These are phyloP conservation scores for Oedothorax gibbosus DNA, from an alignment of 1,140 invertebrate species.

Conservation along the genomic window DNA sequence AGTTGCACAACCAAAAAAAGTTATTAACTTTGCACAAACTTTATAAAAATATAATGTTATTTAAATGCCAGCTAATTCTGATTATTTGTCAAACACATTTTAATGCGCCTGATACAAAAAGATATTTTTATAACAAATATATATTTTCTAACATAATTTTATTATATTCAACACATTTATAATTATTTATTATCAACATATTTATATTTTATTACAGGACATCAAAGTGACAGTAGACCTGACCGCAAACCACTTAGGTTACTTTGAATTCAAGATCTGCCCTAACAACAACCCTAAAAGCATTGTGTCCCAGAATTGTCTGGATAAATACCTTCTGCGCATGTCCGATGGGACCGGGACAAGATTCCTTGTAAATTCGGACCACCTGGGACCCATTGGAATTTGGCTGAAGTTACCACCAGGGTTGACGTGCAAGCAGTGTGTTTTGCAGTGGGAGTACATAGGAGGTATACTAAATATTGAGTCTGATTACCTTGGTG, in stretches of 20 bases:
- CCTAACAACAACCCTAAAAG: slow-evolving; percentile 84
- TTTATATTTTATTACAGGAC: slow-evolving; percentile 67
- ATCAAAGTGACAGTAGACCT: slow-evolving; percentile 87
- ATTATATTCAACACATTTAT: too few species aligned
- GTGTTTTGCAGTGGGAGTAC: slow-evolving; percentile 79
- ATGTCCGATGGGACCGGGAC: slow-evolving; percentile 70
- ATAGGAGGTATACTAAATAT: slow-evolving; percentile 64
- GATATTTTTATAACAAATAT: neutral
- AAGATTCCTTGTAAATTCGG: slow-evolving; percentile 64
- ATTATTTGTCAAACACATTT: neutral
- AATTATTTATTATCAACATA: too few species aligned
- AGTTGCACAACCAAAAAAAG: too few species aligned
- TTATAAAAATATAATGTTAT: too few species aligned
- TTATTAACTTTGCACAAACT: too few species aligned
- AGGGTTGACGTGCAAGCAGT: slow-evolving; percentile 75
- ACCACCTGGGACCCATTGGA: slow-evolving; percentile 71
- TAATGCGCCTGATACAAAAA: neutral
- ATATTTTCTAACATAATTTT: too few species aligned
- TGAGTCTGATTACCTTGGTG: too few species aligned
- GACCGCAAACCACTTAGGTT: slow-evolving; percentile 91
- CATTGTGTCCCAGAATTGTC: slow-evolving; percentile 83
- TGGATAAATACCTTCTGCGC: slow-evolving; percentile 81
- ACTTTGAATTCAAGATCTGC: slow-evolving; percentile 85
- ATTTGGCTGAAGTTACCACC: slow-evolving; percentile 78
- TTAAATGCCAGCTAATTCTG: too few species aligned